Evolutionary conservation across 2,113 vertebrate species (phyloP), one percentile per base, ranked within the genome.

Genomic region (Pelmatolapia mariae): DNA sequence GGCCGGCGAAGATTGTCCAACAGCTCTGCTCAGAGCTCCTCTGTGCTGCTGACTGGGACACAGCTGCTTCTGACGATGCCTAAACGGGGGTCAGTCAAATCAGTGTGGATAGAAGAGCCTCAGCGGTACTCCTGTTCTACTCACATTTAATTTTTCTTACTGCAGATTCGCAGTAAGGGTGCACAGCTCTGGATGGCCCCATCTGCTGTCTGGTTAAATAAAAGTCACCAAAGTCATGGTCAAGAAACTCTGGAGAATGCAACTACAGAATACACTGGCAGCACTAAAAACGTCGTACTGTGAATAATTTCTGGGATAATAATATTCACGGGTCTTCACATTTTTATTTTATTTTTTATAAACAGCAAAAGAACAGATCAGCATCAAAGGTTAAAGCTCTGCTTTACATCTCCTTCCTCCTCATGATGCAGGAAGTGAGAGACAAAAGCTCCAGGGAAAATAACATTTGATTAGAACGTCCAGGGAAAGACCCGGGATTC

Each of bases 391-490:
- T 90, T 84, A 84, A 94, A 91, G 90, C 82, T 91, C 89, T 36
- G 18, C 52, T 18, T 29, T 45, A 59, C 50, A 86, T 80, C 82
- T 86, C 73, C 45, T 85, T 78, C 76, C 56, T 24, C 87, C 66
- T 56, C 63, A 29, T 50, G 33, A 80, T 33, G 68, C 76, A 53
- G 63, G n/a, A 26, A 85, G 45, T 29, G 31, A 53, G 38, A 80
- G 36, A 47, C 40, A 50, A 45, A 81, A 24, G 43, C 57, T 76
- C 68, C 9, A 36, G 18, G 82, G 86, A 78, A 89, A 86, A 87
- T 80, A 91, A 86, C 82, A 88, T 91, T 92, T 56, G 83, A 94
- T 93, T 90, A 86, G 59, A 89, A 26, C 88, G 68, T 90, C 52
- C 56, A 87, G 86, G 61, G 79, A 91, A 82, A 91, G 33, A 80